phyloP scores from a whole-genome alignment of 2,797 vertebrate genomes.

The Lepus oiostolus region DNA sequence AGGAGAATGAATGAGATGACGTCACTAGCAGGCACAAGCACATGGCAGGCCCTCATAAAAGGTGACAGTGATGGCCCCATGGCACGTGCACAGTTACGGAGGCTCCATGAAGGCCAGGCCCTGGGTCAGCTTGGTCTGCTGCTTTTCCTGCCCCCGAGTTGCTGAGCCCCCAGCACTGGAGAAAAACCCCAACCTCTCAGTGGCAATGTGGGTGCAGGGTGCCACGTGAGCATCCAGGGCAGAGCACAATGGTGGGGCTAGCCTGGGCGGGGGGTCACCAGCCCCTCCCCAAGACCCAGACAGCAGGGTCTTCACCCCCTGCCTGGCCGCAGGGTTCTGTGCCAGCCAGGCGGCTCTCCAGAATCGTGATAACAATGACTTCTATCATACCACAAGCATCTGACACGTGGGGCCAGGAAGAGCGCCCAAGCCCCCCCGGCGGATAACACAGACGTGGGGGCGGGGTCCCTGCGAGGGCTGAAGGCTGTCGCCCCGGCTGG shows the following conservation, averaged over 20 bases:
- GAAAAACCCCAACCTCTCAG: background rate
- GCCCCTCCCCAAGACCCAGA: background rate
- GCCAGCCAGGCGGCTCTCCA: background rate
- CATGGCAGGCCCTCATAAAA: fast-evolving
- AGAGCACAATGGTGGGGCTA: background rate
- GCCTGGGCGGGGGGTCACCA: fast-evolving
- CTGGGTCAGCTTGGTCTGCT: background rate
- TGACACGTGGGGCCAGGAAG: slow-evolving; percentile 55
- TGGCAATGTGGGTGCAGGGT: fast-evolving
- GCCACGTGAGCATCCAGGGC: background rate
- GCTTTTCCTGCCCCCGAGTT: too few species aligned
- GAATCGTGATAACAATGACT: slow-evolving; percentile 54
- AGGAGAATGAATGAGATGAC: background rate
- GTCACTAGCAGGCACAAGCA: background rate
- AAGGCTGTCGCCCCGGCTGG: slow-evolving; percentile 65
- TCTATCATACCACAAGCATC: slow-evolving; percentile 37
- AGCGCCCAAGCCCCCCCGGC: background rate
- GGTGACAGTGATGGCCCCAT: background rate
- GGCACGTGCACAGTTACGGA: fast-evolving
- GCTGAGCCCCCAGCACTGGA: background rate
- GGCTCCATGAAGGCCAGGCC: background rate
- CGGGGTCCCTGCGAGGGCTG: slow-evolving; percentile 11
- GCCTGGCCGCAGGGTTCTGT: background rate
- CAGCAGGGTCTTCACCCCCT: background rate
- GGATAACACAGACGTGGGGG: slow-evolving; percentile 47